Evolutionary conservation across 2,113 vertebrate genomes (phyloP).

Genomic region (Oenanthe melanoleuca): DNA sequence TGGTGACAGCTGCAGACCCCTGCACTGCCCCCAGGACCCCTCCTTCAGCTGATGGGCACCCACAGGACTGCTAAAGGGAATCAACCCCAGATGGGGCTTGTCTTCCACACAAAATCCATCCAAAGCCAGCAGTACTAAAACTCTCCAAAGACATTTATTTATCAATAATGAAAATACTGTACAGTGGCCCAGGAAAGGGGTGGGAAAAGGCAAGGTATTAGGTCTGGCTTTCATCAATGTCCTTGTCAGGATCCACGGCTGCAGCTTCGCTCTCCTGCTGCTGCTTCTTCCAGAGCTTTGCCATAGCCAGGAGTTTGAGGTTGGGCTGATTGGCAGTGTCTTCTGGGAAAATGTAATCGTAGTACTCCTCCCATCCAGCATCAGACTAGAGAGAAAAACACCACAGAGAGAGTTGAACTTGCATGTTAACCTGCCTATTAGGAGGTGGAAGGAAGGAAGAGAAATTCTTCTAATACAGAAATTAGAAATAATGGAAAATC

Average conservation of each 20-base stretch:
- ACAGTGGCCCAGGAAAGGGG: conserved; percentile 16
- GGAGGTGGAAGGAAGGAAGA: not conserved
- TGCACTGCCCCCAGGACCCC: not conserved
- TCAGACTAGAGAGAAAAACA: conserved; percentile 81
- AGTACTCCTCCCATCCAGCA: conserved; percentile 98
- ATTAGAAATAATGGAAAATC: not conserved
- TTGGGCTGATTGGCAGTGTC: conserved; percentile 98
- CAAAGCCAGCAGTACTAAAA: conserved; percentile 5
- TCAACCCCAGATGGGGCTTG: rapidly evolving
- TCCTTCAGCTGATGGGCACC: not conserved
- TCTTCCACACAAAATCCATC: not conserved
- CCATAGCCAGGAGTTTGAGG: conserved; percentile 97
- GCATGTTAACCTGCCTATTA: not conserved
- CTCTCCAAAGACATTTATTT: conserved; percentile 50
- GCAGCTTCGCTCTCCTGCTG: conserved; percentile 75
- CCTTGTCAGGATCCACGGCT: conserved; percentile 66
- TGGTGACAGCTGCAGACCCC: not conserved
- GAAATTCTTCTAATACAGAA: not conserved
- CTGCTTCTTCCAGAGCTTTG: conserved; percentile 98
- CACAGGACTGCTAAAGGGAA: not conserved
- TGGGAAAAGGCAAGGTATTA: not conserved
- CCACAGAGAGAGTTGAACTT: not conserved
- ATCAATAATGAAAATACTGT: conserved; percentile 58
- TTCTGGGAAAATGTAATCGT: conserved; percentile 98
- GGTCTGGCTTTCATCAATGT: conserved; percentile 70